phyloP scores from a whole-genome alignment of 2,797 vertebrate species.

The Micropoecilia bifurca region DNA sequence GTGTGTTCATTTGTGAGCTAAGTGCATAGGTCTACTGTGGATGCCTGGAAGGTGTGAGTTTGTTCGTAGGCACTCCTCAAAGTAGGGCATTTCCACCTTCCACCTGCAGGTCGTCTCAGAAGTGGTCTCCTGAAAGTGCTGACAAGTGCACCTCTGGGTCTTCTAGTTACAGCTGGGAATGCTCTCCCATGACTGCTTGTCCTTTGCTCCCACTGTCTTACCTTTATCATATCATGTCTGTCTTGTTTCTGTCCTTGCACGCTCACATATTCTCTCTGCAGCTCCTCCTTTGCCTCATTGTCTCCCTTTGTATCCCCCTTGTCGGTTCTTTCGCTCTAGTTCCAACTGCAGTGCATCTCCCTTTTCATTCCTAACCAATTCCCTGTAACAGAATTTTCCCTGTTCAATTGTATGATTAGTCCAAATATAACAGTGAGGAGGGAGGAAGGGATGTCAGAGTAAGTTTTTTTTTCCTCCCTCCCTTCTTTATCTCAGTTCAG shows the following conservation, averaged over 20 bases:
- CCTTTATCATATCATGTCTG: constrained; percentile 39
- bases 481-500: constrained; percentile 58
- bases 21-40: not conserved
- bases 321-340: constrained; percentile 9
- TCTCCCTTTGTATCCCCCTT: constrained; percentile 14
- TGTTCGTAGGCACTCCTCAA: constrained; percentile 56
- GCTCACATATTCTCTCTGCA: not conserved
- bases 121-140: constrained; percentile 70
- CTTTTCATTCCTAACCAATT: constrained; percentile 37
- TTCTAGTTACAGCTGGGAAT: constrained; percentile 26
- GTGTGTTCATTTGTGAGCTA: constrained; percentile 13
- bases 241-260: constrained; percentile 30
- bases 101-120: constrained; percentile 78
- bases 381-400: constrained; percentile 46
- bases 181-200: constrained; percentile 37
- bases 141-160: constrained; percentile 67
- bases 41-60: constrained; percentile 7
- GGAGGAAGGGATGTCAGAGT: not conserved
- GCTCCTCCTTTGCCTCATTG: constrained; percentile 10
- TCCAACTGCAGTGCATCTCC: constrained; percentile 42
- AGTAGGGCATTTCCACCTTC: constrained; percentile 77
- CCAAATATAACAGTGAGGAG: constrained; percentile 38
- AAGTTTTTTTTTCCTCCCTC: constrained; percentile 30
- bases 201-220: constrained; percentile 51
- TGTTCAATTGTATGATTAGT: constrained; percentile 52